A percentile compares a stretch with the other conserved stretches of the same genome.
phyloP scores from a whole-genome alignment of 2,113 vertebrate genomes.

The Tetrao urogallus region DNA sequence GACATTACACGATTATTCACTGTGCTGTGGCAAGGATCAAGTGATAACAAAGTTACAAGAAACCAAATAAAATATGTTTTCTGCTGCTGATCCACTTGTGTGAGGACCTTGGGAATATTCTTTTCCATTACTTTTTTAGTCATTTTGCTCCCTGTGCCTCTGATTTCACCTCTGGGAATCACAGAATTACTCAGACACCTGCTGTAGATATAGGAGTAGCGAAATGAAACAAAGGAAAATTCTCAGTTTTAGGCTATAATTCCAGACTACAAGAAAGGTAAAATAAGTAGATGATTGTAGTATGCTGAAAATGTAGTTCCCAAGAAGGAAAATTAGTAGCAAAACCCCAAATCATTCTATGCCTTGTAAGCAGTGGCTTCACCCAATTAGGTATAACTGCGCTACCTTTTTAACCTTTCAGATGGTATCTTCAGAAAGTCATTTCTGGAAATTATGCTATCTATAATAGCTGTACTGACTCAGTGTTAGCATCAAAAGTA shows the following conservation, averaged over 20 bases:
- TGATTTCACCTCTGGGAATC: not conserved
- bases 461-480: not conserved
- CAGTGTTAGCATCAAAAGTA: not conserved
- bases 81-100: not conserved
- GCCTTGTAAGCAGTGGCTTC: not conserved
- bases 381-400: not conserved
- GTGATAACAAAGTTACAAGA: not conserved
- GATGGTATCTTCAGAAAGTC: not conserved
- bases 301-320: not conserved
- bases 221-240: conserved; percentile 19
- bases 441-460: not conserved
- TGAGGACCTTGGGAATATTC: not conserved
- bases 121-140: not conserved
- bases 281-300: not conserved
- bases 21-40: not conserved
- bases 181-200: not conserved
- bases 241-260: not conserved
- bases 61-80: not conserved
- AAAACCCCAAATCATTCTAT: not conserved
- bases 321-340: not conserved
- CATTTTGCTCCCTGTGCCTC: not conserved
- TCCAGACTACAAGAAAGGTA: not conserved
- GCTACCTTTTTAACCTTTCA: not conserved
- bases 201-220: not conserved
- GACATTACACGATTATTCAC: not conserved